Percentiles rank a stretch among this genome's conserved stretches.
Evolutionary conservation across 2,113 vertebrate species (phyloP).

Genomic region (Siniperca knerii): DNA sequence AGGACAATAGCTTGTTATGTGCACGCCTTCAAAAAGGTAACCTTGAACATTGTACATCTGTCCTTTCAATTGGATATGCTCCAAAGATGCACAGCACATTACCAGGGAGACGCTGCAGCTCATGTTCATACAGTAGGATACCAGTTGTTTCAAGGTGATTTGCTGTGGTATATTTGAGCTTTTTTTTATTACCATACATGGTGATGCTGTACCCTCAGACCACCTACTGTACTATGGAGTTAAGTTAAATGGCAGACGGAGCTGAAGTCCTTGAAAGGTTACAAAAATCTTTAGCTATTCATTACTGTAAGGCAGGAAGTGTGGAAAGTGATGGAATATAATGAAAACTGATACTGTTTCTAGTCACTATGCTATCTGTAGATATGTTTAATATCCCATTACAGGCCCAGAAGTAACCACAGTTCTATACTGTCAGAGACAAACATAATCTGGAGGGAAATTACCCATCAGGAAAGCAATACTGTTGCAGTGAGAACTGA

Average conservation of each 20-base stretch:
- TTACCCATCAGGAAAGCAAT: slow-evolving; percentile 86
- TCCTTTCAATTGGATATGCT: slow-evolving; percentile 75
- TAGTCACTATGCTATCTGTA: slow-evolving; percentile 73
- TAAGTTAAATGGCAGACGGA: slow-evolving; percentile 56
- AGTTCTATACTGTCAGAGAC: slow-evolving; percentile 80
- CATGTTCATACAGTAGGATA: slow-evolving; percentile 42
- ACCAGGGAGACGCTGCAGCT: slow-evolving; percentile 48
- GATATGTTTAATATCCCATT: slow-evolving; percentile 85
- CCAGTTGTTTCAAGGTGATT: slow-evolving; percentile 74
- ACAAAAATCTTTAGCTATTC: slow-evolving; percentile 78
- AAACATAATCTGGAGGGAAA: slow-evolving; percentile 85
- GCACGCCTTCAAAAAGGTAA: slow-evolving; percentile 70
- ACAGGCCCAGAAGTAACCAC: slow-evolving; percentile 78
- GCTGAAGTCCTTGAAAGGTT: slow-evolving; percentile 81
- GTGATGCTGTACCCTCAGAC: slow-evolving; percentile 33
- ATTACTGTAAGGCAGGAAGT: slow-evolving; percentile 70
- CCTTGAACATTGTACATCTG: slow-evolving; percentile 77
- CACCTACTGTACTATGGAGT: slow-evolving; percentile 57
- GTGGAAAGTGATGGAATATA: slow-evolving; percentile 74
- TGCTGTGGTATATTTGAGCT: slow-evolving; percentile 22
- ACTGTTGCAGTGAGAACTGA: slow-evolving; percentile 74
- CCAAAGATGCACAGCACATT: slow-evolving; percentile 71
- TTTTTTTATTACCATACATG: slow-evolving; percentile 20
- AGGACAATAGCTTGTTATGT: slow-evolving; percentile 71
- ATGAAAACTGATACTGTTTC: slow-evolving; percentile 83